Base-by-base conservation (phyloP, 2,888 invertebrate species). In the Drosophila tripunctata region DNA sequence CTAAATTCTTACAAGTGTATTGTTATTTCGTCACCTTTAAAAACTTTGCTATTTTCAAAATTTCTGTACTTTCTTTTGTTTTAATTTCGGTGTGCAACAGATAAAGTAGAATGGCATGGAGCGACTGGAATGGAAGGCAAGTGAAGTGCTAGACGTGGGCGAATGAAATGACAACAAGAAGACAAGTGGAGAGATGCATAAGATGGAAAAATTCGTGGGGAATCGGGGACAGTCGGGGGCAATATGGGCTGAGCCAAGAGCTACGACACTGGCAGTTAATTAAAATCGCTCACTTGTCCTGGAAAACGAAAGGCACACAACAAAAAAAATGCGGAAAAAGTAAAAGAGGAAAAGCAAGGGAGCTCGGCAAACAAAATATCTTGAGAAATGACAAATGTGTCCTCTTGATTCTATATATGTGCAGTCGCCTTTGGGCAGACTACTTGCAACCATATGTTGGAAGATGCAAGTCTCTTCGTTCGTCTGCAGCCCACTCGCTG, bases 251-350 rank as follows among this genome's bases (percentile, higher is more conserved):
- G 22, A 54, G 62, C 31, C 44, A 48, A 44, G 22, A 68, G 48
- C 58, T 44, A 75, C 78, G 68, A 74, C 75, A 68, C 66, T 81
- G 75, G 68, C 83, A 87, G 81, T 87, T 81, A 81, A 81, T 81
- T 81, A 87, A 81, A 81, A 81, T 75, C 79, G 83, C 67, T 71
- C 74, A 77, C 78, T 84, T 80, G 68, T 65, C 65, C 62, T 55
- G 57, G 54, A 43, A 72, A 76, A 52, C 33, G 35, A 17, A 36
- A 33, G 30, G 33, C 15, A 33, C 14, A n/a, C n/a, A n/a, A n/a
- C n/a, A 33, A 35, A 30, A 7, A 30, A 35, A 30, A 43, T 0
- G 27, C n/a, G n/a, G n/a, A n/a, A 30, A 36, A 27, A 14, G 5
- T 22, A 43, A 35, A 38, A 15, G 17, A 22, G 40, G 40, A 33